Evolutionary conservation across 1,140 invertebrate genomes (phyloP).

Genomic region (Anastatus disparis): DNA sequence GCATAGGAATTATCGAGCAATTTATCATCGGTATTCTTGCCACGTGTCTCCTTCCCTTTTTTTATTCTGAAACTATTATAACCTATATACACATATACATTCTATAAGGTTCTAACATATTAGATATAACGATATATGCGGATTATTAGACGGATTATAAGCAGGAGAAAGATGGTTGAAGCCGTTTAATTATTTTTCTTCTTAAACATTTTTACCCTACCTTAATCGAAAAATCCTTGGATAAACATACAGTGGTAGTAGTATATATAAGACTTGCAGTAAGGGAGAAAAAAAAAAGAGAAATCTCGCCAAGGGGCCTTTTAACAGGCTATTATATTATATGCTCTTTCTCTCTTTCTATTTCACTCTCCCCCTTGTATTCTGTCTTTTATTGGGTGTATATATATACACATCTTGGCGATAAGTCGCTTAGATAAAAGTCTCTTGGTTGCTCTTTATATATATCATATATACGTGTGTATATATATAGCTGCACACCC

Average conservation of each 20-base stretch:
- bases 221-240: slow-evolving; percentile 40
- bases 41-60: too few species aligned
- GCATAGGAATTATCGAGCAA: too few species aligned
- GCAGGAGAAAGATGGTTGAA: slow-evolving; percentile 31
- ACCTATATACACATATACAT: background rate
- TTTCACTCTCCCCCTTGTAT: background rate
- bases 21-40: too few species aligned
- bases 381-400: slow-evolving; percentile 10
- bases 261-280: background rate
- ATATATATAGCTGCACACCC: background rate
- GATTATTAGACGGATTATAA: slow-evolving; percentile 39
- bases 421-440: slow-evolving; percentile 56
- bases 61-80: too few species aligned
- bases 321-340: slow-evolving; percentile 53
- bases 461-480: background rate
- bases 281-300: slow-evolving; percentile 27
- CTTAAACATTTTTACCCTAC: background rate
- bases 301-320: slow-evolving; percentile 28
- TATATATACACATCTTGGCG: slow-evolving; percentile 39
- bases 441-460: slow-evolving; percentile 36
- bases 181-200: slow-evolving; percentile 52
- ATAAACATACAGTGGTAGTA: slow-evolving; percentile 42
- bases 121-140: slow-evolving; percentile 38
- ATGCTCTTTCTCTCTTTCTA: background rate
- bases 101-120: background rate